phyloP scores from a whole-genome alignment of 2,113 vertebrate species.

The Pseudolaguvia tuberculata region DNA sequence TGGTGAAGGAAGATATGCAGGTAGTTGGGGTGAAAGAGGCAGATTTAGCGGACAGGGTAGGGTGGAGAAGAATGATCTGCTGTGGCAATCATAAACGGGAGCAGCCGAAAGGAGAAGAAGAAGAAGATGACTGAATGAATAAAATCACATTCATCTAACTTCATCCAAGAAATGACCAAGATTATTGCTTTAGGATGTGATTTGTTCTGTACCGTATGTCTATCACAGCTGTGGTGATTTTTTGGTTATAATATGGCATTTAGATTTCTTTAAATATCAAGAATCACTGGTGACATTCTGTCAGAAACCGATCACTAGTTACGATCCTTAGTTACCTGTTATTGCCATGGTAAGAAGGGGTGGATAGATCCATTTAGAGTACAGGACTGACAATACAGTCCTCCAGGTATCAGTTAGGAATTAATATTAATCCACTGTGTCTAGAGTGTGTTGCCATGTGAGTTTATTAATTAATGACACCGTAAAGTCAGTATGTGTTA shows the following conservation, averaged over 20 bases:
- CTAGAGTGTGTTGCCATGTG: background rate
- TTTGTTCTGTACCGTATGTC: no score
- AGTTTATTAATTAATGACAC: background rate
- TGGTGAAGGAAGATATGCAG: no score
- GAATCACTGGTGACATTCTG: background rate
- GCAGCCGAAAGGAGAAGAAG: no score
- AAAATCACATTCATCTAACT: no score
- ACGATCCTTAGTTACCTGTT: slow-evolving; percentile 15
- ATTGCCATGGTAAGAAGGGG: slow-evolving; percentile 16
- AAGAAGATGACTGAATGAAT: no score
- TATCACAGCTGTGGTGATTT: no score
- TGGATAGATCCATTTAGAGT: background rate
- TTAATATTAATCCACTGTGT: background rate
- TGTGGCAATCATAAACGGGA: no score
- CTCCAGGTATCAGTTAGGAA: background rate
- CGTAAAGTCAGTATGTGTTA: background rate
- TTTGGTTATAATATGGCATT: background rate
- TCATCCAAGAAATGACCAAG: no score
- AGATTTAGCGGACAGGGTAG: no score
- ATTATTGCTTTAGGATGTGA: no score
- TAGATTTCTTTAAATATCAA: background rate
- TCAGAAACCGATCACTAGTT: slow-evolving; percentile 8
- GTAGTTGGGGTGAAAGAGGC: no score
- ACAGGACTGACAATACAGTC: background rate
- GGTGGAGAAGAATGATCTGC: no score